Conservation (phyloP, 2,888 invertebrate genomes). For the Scaeva pyrastri region DNA sequence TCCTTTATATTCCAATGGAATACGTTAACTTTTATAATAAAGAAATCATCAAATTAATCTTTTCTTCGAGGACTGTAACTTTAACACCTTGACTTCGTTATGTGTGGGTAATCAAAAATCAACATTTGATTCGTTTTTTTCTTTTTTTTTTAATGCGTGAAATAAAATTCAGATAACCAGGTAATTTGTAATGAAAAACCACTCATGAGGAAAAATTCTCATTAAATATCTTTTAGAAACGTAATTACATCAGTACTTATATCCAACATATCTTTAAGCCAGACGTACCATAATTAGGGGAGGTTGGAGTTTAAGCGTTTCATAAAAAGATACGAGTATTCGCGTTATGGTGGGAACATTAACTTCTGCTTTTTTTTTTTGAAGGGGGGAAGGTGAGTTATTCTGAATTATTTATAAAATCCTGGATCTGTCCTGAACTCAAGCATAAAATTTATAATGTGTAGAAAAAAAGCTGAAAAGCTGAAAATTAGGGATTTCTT, state of each 20-base stretch:
- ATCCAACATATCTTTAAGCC: background rate
- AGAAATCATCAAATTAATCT: no score
- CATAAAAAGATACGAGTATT: background rate
- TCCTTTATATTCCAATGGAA: no score
- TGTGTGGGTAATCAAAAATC: background rate
- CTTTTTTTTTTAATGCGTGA: background rate
- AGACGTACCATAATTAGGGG: background rate
- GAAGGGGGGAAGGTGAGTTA: no score
- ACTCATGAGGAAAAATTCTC: slow-evolving; percentile 15
- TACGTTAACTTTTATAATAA: no score
- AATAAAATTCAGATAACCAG: slow-evolving; percentile 24
- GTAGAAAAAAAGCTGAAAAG: background rate
- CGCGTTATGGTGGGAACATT: background rate
- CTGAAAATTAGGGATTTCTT: slow-evolving; percentile 2
- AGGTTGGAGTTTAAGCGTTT: background rate
- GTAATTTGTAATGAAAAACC: slow-evolving; percentile 25
- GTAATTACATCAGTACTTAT: slow-evolving; percentile 3
- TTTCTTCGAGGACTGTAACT: background rate
- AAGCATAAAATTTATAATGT: background rate
- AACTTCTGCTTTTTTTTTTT: background rate
- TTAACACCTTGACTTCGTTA: background rate
- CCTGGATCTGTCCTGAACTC: background rate
- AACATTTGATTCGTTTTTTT: background rate
- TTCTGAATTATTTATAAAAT: background rate
- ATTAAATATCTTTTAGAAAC: slow-evolving; percentile 38